Conservation (phyloP, 2,888 invertebrate genomes). For the Margaritifera margaritifera region DNA sequence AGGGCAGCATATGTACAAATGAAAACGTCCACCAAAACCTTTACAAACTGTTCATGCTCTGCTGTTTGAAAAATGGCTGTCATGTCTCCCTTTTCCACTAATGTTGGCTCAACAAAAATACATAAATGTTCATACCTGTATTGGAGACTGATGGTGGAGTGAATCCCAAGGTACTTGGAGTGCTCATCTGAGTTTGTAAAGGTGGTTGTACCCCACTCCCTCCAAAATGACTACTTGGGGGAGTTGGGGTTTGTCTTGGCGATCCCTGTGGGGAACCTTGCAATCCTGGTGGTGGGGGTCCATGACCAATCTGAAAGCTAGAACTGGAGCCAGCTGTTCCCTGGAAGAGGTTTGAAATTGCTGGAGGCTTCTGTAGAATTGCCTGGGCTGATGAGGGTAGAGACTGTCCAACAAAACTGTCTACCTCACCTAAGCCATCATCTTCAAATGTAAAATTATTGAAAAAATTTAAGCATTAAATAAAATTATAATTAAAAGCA, state of each 20-base stretch:
- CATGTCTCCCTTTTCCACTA: too few relatives aligned
- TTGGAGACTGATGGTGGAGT: background rate
- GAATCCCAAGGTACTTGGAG: conserved; percentile 14
- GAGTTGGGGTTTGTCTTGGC: conserved; percentile 16
- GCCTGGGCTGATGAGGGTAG: conserved; percentile 35
- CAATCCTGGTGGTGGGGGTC: conserved; percentile 25
- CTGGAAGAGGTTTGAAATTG: conserved; percentile 30
- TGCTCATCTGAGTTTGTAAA: conserved; percentile 20
- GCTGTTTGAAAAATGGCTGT: too few relatives aligned
- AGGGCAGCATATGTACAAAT: too few relatives aligned
- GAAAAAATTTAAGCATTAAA: background rate
- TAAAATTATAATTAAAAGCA: background rate
- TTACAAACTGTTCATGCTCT: too few relatives aligned
- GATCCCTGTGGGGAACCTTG: conserved; percentile 5
- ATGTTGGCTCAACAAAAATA: too few relatives aligned
- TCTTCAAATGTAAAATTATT: conserved; percentile 46
- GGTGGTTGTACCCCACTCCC: conserved; percentile 3
- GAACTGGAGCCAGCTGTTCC: conserved; percentile 21
- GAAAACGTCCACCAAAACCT: too few relatives aligned
- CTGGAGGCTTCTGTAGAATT: conserved; percentile 9
- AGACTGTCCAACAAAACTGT: conserved; percentile 70
- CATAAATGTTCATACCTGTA: too few relatives aligned
- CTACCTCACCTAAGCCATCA: conserved; percentile 70
- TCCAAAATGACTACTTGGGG: conserved; percentile 3
- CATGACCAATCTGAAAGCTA: conserved; percentile 61